Percentiles rank a stretch among this genome's conserved stretches.
These are phyloP conservation scores for Scaeva pyrastri DNA, from an alignment of 2,888 invertebrate species.

Conservation along the genomic window DNA sequence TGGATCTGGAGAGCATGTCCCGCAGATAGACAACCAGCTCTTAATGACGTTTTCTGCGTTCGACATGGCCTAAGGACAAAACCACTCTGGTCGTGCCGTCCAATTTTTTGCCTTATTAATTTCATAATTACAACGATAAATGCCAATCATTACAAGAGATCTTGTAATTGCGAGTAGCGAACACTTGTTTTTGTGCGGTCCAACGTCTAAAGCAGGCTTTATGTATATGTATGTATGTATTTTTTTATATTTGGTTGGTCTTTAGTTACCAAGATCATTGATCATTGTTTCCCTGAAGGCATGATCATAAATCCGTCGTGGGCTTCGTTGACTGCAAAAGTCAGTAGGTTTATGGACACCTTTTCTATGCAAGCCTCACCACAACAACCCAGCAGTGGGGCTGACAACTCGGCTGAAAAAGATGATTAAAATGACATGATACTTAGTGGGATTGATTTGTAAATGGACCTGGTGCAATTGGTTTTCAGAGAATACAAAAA, in stretches of 20 bases:
- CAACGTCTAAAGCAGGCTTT: conserved; percentile 30
- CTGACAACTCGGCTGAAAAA: conserved; percentile 13
- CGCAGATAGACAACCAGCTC: conserved; percentile 56
- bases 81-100: conserved; percentile 52
- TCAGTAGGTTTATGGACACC: conserved; percentile 64
- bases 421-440: conserved; percentile 50
- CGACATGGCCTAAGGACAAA: conserved; percentile 47
- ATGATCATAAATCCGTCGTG: conserved; percentile 61
- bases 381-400: not conserved
- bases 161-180: conserved; percentile 72
- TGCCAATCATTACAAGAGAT: conserved; percentile 75
- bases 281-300: conserved; percentile 61
- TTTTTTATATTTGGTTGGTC: conserved; percentile 19
- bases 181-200: conserved; percentile 67
- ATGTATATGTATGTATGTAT: conserved; percentile 26
- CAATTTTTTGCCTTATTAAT: conserved; percentile 71
- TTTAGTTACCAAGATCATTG: conserved; percentile 66
- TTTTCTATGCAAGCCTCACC: conserved; percentile 40
- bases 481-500: not conserved
- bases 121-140: conserved; percentile 76
- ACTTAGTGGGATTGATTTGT: conserved; percentile 59
- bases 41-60: conserved; percentile 64
- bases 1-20: conserved; percentile 38
- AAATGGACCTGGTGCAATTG: conserved; percentile 33
- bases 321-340: conserved; percentile 58